phyloP scores from a whole-genome alignment of 2,113 vertebrate species.

The Noctilio leporinus region DNA sequence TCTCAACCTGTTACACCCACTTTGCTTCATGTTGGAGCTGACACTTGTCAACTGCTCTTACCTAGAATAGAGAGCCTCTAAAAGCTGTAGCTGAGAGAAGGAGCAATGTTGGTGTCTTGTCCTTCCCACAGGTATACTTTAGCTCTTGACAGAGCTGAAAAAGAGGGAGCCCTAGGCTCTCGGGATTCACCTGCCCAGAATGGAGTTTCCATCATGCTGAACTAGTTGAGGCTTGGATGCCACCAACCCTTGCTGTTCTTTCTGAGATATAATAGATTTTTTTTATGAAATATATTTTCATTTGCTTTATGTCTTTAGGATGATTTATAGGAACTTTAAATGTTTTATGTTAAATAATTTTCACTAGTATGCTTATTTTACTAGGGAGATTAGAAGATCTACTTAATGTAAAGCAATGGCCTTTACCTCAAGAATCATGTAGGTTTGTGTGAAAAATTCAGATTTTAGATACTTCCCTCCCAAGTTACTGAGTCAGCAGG shows the following conservation, averaged over 20 bases:
- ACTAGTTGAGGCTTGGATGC: background rate
- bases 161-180: background rate
- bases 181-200: background rate
- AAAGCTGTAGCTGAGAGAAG: background rate
- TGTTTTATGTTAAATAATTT: background rate
- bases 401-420: background rate
- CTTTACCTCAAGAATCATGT: background rate
- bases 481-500: background rate
- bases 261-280: background rate
- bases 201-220: too few relatives aligned
- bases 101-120: background rate
- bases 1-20: background rate
- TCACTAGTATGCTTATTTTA: background rate
- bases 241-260: background rate
- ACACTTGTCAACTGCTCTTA: background rate
- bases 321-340: background rate
- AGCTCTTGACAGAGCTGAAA: background rate
- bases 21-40: background rate
- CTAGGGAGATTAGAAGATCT: background rate
- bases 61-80: background rate
- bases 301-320: background rate
- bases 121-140: accelerated
- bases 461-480: background rate
- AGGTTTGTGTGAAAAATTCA: background rate
- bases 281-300: background rate